Percentiles rank a stretch among this genome's conserved stretches.
phyloP scores from a whole-genome alignment of 2,113 vertebrate species.

The Genyomyrus donnyi region DNA sequence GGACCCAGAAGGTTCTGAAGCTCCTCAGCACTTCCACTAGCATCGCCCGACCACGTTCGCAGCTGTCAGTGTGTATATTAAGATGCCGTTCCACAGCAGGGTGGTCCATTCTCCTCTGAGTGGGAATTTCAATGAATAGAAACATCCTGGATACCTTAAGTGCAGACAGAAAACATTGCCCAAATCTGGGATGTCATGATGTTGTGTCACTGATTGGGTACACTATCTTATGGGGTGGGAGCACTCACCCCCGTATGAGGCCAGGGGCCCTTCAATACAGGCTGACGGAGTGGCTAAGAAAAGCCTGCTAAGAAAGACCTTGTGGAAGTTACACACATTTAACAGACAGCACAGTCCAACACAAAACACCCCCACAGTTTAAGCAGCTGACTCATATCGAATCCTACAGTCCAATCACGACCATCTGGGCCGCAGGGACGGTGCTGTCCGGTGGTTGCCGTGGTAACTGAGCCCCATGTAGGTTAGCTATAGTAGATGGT shows the following conservation, averaged over 20 bases:
- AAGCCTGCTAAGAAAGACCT: background rate
- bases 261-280: background rate
- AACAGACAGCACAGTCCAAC: background rate
- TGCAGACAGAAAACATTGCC: background rate
- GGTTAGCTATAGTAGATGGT: background rate
- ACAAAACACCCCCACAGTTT: background rate
- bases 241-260: background rate
- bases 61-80: background rate
- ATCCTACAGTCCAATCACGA: background rate
- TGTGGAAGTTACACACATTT: background rate
- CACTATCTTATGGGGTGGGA: background rate
- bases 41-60: background rate
- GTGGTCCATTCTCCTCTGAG: background rate
- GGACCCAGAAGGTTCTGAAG: background rate
- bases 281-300: background rate
- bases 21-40: background rate
- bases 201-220: background rate
- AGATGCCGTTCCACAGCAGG: background rate
- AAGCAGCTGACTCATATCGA: background rate
- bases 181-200: background rate
- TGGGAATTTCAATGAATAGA: background rate
- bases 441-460: background rate
- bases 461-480: background rate
- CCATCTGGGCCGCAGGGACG: background rate
- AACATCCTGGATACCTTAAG: background rate